These are phyloP conservation scores for Pimephales promelas DNA, from an alignment of 2,113 vertebrate species.

Conservation along the genomic window DNA sequence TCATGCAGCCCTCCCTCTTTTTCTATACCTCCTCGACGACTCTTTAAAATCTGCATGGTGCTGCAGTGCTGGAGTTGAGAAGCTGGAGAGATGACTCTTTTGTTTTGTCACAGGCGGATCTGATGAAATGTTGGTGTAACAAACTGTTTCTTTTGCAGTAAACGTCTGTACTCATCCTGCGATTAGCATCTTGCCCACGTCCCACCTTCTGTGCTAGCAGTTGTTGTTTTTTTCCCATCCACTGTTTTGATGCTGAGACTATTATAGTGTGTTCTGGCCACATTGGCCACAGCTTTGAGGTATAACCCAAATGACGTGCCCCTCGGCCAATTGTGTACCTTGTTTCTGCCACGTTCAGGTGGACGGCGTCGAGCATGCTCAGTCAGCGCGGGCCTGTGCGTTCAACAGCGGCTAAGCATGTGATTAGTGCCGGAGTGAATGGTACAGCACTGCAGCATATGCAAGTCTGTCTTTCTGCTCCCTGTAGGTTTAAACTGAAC, in stretches of 20 bases:
- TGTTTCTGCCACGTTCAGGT: slow-evolving; percentile 29
- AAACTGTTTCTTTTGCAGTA: slow-evolving; percentile 38
- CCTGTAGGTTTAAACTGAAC: slow-evolving; percentile 82
- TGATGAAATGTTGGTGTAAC: slow-evolving; percentile 69
- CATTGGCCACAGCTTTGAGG: background rate
- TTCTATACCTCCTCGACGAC: slow-evolving; percentile 57
- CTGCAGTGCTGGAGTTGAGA: slow-evolving; percentile 66
- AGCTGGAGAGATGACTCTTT: slow-evolving; percentile 62
- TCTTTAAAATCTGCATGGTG: slow-evolving; percentile 69
- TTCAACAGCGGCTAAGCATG: slow-evolving; percentile 53
- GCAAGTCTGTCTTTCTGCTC: slow-evolving; percentile 75
- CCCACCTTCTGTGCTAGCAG: slow-evolving; percentile 34
- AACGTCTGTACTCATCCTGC: slow-evolving; percentile 49
- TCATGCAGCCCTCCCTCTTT: slow-evolving; percentile 73
- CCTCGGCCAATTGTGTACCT: slow-evolving; percentile 22
- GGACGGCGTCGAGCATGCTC: slow-evolving; percentile 34
- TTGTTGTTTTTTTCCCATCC: slow-evolving; percentile 39
- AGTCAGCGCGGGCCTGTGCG: slow-evolving; percentile 16
- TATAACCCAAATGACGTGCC: background rate
- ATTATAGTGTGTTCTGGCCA: background rate
- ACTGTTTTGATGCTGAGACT: slow-evolving; percentile 26
- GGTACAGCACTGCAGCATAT: slow-evolving; percentile 79
- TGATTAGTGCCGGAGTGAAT: slow-evolving; percentile 67
- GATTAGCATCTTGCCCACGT: slow-evolving; percentile 50
- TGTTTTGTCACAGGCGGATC: slow-evolving; percentile 62